These are phyloP conservation scores for Cheumatopsyche charites DNA, from an alignment of 1,140 invertebrate species.

Conservation along the genomic window DNA sequence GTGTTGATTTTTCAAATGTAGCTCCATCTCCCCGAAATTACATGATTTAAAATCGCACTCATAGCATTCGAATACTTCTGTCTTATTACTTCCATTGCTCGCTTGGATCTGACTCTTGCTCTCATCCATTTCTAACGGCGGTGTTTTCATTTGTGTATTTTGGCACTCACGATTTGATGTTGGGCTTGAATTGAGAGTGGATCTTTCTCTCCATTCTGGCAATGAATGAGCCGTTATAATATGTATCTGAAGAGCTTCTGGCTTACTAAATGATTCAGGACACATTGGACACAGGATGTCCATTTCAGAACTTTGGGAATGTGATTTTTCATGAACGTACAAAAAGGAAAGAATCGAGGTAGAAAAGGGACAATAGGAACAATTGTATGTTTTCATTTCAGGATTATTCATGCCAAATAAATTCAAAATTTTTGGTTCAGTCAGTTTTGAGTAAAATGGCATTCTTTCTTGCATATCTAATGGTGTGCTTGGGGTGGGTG, in stretches of 20 bases:
- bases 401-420: slow-evolving; percentile 47
- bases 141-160: slow-evolving; percentile 44
- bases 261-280: slow-evolving; percentile 48
- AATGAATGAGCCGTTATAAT: slow-evolving; percentile 46
- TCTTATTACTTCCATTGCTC: slow-evolving; percentile 37
- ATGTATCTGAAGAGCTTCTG: slow-evolving; percentile 46
- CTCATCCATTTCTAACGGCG: slow-evolving; percentile 51
- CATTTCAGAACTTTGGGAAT: slow-evolving; percentile 59
- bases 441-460: slow-evolving; percentile 47
- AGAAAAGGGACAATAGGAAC: slow-evolving; percentile 87
- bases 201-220: slow-evolving; percentile 45
- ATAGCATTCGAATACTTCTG: slow-evolving; percentile 64
- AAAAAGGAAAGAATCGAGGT: slow-evolving; percentile 87
- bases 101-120: slow-evolving; percentile 51
- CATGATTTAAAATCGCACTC: slow-evolving; percentile 70
- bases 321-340: slow-evolving; percentile 88
- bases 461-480: slow-evolving; percentile 55
- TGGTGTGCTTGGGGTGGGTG: slow-evolving; percentile 68
- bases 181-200: slow-evolving; percentile 38
- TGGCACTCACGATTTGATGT: slow-evolving; percentile 40
- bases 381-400: slow-evolving; percentile 77
- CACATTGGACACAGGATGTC: slow-evolving; percentile 48
- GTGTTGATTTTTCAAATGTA: slow-evolving; percentile 69
- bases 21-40: slow-evolving; percentile 67
- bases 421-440: slow-evolving; percentile 46